Percentiles rank a stretch among this genome's conserved stretches.
phyloP scores from a whole-genome alignment of 1,140 invertebrate genomes.

The Cylas formicarius region DNA sequence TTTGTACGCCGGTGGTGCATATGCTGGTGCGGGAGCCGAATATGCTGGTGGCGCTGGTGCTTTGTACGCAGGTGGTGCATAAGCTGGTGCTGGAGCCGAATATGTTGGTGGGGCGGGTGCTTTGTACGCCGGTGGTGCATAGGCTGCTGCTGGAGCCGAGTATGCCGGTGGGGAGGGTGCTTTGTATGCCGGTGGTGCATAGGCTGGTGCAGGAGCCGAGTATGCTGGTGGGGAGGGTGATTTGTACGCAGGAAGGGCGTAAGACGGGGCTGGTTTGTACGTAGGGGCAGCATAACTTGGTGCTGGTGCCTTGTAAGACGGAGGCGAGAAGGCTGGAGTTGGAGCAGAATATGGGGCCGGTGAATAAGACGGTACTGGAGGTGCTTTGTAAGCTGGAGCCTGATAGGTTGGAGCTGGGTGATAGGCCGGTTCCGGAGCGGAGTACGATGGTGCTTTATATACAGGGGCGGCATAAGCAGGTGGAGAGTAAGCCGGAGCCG shows the following conservation, averaged over 20 bases:
- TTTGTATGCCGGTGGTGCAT: conserved; percentile 8
- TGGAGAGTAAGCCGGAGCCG: conserved; percentile 3
- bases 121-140: conserved; percentile 12
- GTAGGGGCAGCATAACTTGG: conserved; percentile 17
- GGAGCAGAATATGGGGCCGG: neutral
- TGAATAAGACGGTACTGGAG: conserved; percentile 4
- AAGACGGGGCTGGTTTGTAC: conserved; percentile 12
- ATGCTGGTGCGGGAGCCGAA: conserved; percentile 4
- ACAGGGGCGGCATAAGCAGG: conserved; percentile 15
- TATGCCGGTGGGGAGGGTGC: conserved; percentile 12
- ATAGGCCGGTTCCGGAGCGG: conserved; percentile 11
- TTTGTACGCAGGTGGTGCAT: conserved; percentile 12
- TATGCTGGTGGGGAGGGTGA: no score
- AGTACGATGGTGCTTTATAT: conserved; percentile 11
- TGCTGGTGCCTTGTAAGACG: conserved; percentile 9
- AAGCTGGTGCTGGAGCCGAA: conserved; percentile 7
- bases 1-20: conserved; percentile 8
- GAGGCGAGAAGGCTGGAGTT: no score
- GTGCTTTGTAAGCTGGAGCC: conserved; percentile 8
- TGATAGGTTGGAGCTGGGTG: conserved; percentile 15
- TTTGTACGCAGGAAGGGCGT: conserved; percentile 18
- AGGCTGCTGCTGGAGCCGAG: conserved; percentile 4
- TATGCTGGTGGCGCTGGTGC: conserved; percentile 16
- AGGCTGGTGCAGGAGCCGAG: conserved; percentile 21
- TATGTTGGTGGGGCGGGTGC: conserved; percentile 19